Evolutionary conservation across 1,140 invertebrate genomes (phyloP), one percentile per base, ranked within the genome.

Genomic region (Aradophagus sp.): DNA sequence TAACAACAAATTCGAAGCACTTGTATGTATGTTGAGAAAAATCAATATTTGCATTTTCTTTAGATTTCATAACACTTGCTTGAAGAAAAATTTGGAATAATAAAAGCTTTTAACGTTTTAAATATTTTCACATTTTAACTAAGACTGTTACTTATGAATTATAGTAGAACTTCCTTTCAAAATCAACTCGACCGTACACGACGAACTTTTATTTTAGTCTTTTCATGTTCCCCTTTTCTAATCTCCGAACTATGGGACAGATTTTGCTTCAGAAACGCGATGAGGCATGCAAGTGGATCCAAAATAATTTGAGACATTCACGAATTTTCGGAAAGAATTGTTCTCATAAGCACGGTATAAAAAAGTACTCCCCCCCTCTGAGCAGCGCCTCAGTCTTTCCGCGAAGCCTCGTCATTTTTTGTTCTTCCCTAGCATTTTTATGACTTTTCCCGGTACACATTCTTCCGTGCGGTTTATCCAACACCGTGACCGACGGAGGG

Each of bases 201-300:
- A 23, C 8, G 20, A 5, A 23, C 8, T 8, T 5, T 8, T 23
- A 23, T 23, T 10, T 27, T 15, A n/a, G 36, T 5, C 23, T 20
- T 47, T 47, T 16, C 31, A 23, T 36, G 27, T 12, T 17, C 17
- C 16, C 14, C 15, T 15, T 38, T 65, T 29, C 52, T 47, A 59
- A 32, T 61, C 44, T 36, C 41, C 35, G 45, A 44, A 44, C 63
- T 48, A 47, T 56, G 26, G 44, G 48, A 45, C 23, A 66, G 26
- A 39, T 26, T 59, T 41, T 27, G 52, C 42, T 32, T 41, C 55
- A 71, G 68, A 48, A 71, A 65, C 26, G 53, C 55, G 47, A 71
- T 44, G 38, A 41, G 68, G 47, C 68, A 65, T 48, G 73, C 56
- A 68, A 71, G 55, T 52, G 26, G 32, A 35, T 17, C 19, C 20